Evolutionary conservation across 2,888 invertebrate species (phyloP), one percentile per base, ranked within the genome.

Genomic region (Lasioglossum pauxillum): DNA sequence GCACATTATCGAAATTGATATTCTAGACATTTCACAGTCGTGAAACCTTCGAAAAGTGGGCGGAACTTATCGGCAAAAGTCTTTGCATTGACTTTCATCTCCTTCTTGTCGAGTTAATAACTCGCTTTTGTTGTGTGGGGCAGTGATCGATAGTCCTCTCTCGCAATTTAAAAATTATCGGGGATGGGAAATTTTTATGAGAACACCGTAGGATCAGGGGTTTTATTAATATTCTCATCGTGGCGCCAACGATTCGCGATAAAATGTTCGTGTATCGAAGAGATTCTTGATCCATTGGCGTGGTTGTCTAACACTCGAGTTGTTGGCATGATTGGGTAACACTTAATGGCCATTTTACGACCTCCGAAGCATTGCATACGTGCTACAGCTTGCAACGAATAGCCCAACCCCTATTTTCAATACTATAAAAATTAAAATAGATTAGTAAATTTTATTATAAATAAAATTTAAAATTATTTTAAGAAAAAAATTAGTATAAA

Each of bases 31-130:
- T 35, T 67, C 31, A 19, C 27, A 35, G 72, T 80, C 82, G 87
- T 85, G 85, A 80, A 87, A 77, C 67, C 69, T 49, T 83, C 85
- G 87, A 87, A 69, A 87, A 87, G 85, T 80, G 85, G 78, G 83
- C 60, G 71, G 80, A 64, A 49, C 78, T 57, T 57, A 74, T 71
- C n/a, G 35, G 49, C 75, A 3, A 78, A 78, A 64, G 64, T 80
- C 64, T 79, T 14, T 27, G 16, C 10, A 23, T 35, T 5, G 46
- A 64, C n/a, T 76, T 79, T 31, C 31, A 71, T 72, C 31, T 8
- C n/a, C 57, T 53, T 10, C 49, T 49, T 23, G 35, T 69, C 38
- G 46, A 74, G 41, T 64, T 44, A 44, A 75, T n/a, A 49, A 35
- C 44, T 60, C 60, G 2, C 64, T 57, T 57, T 46, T 41, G 31